A percentile compares a stretch with the other conserved stretches of the same genome.
Evolutionary conservation across 2,888 invertebrate genomes (phyloP).

Genomic region (Trachelus stipa): DNA sequence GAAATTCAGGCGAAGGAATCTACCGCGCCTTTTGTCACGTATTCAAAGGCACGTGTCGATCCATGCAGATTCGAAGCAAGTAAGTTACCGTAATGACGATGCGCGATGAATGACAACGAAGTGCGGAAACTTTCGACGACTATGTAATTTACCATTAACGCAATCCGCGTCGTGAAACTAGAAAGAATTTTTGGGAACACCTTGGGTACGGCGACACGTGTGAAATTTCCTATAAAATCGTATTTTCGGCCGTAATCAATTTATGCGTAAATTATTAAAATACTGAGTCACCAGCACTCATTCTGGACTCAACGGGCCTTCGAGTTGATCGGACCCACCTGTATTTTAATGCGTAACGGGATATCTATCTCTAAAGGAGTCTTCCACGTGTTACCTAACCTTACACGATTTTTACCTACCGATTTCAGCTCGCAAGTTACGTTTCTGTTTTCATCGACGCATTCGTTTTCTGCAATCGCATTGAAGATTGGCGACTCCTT

Average conservation of each 20-base stretch:
- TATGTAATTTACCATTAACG: constrained; percentile 39
- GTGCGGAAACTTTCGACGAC: constrained; percentile 50
- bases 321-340: background rate
- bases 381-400: background rate
- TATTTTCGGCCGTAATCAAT: background rate
- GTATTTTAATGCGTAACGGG: background rate
- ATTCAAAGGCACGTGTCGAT: constrained; percentile 5
- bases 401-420: background rate
- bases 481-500: background rate
- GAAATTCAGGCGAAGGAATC: background rate
- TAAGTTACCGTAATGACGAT: constrained; percentile 37
- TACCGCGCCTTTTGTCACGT: constrained; percentile 17
- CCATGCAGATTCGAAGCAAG: constrained; percentile 26
- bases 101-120: constrained; percentile 48
- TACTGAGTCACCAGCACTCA: background rate
- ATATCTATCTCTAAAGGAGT: background rate
- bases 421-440: background rate
- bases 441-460: background rate
- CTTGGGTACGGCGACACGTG: no score
- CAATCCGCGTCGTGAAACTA: background rate
- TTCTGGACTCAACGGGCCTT: background rate
- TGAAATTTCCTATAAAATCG: background rate
- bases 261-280: background rate
- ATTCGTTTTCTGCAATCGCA: no score
- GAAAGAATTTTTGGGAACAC: background rate